Base-by-base conservation (phyloP, 2,888 invertebrate species). In the Ametastegia equiseti region DNA sequence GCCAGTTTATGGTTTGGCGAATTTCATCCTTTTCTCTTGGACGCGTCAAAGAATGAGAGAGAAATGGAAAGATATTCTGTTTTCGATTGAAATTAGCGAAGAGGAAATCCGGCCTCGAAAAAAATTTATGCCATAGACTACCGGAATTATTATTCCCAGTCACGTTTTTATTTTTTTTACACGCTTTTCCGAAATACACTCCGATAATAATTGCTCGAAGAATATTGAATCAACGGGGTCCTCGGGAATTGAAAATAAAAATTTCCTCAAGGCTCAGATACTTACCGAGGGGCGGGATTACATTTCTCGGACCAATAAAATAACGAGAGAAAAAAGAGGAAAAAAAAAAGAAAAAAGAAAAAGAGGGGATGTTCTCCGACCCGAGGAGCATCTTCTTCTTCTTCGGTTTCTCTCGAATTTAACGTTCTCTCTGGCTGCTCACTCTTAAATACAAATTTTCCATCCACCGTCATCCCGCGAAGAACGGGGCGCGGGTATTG, bases 361-460 rank as follows among this genome's bases (percentile, higher is more conserved):
- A n/a, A 5, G 54, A 30, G 19, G 4, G n/a, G 19, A 57, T 19
- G n/a, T n/a, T 57, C 19, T 19, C 19, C 57, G 57, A 57, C 11
- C 45, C 15, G 1, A 23, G 23, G 27, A 27, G 63, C 63, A 69
- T 69, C 69, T 69, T 23, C 19, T 57, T 57, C 4, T 19, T 57
- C 4, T 9, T 2, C 7, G 1, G 2, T 57, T 63, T 63, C 33
- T 33, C 39, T 23, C 23, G 36, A 19, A 23, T 73, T 73, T 67
- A 23, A 50, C 19, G 11, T 75, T 19, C 54, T 50, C 11, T 19
- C 33, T 11, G 19, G 75, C 23, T 75, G 7, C 75, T 54, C 75
- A 19, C 36, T 19, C 19, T 84, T 84, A 85, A 87, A 85, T 84
- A 86, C 82, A 85, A 87, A 88, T 87, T 87, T 88, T 85, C 80